These are phyloP conservation scores for Gila robusta DNA, from an alignment of 2,797 vertebrate species.

Conservation along the genomic window DNA sequence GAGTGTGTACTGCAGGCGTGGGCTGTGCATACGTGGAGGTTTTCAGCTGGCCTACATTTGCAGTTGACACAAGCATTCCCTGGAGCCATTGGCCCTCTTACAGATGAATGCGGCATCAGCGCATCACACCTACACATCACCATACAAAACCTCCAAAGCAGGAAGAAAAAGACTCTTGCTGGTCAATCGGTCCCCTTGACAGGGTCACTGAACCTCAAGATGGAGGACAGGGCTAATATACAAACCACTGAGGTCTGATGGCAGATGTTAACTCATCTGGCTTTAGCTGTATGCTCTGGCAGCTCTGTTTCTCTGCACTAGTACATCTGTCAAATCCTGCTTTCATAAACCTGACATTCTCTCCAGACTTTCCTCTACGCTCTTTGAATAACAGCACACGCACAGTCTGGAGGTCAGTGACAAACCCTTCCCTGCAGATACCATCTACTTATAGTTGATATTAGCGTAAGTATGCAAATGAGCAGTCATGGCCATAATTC, in stretches of 20 bases:
- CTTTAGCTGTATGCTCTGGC: constrained; percentile 22
- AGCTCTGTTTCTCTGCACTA: constrained; percentile 32
- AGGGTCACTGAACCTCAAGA: background rate
- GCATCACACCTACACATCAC: constrained; percentile 27
- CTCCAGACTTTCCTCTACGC: background rate
- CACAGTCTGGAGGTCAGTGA: background rate
- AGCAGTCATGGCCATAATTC: background rate
- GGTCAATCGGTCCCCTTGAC: background rate
- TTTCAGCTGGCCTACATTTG: constrained; percentile 54
- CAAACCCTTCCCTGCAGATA: constrained; percentile 17
- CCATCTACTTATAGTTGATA: constrained; percentile 15
- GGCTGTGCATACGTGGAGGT: constrained; percentile 32
- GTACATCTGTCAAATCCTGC: constrained; percentile 46
- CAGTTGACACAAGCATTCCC: constrained; percentile 43
- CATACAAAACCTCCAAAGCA: background rate
- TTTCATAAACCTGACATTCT: constrained; percentile 24
- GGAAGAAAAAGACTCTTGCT: background rate
- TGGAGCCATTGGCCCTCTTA: constrained; percentile 31
- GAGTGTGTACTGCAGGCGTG: constrained; percentile 10
- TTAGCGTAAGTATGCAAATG: constrained; percentile 38
- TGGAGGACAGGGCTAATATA: constrained; percentile 3
- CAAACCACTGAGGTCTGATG: constrained; percentile 7
- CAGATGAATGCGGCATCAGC: constrained; percentile 26
- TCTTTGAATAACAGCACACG: constrained; percentile 12
- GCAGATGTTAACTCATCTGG: background rate